Evolutionary conservation across 2,797 vertebrate species (phyloP).

Genomic region (Acipenser transmontanus): DNA sequence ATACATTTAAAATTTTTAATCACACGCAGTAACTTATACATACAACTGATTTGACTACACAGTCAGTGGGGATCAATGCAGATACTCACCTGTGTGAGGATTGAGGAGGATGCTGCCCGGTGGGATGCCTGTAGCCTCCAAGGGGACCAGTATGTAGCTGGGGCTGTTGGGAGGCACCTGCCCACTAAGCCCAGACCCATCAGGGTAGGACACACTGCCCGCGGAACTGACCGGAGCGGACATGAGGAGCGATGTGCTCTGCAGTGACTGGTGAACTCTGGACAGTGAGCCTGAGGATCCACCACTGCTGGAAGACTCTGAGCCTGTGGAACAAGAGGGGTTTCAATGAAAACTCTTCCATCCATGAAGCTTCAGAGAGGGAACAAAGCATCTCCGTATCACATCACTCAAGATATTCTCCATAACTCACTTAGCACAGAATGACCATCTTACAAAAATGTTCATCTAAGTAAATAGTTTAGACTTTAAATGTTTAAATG

Average conservation of each 20-base stretch:
- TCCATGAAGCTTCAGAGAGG: too few relatives aligned
- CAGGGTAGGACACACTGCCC: constrained; percentile 55
- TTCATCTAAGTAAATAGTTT: too few relatives aligned
- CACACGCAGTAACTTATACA: too few relatives aligned
- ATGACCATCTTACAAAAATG: too few relatives aligned
- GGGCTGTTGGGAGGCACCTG: constrained; percentile 63
- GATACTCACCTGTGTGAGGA: constrained; percentile 78
- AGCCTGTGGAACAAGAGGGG: constrained; percentile 43
- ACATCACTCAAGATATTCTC: too few relatives aligned
- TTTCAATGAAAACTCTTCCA: not conserved
- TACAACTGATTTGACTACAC: too few relatives aligned
- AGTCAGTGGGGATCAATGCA: too few relatives aligned
- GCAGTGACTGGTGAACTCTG: constrained; percentile 69
- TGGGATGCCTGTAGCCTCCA: constrained; percentile 82
- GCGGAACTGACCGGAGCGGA: constrained; percentile 43
- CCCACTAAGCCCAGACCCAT: constrained; percentile 48
- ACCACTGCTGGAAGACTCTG: constrained; percentile 71
- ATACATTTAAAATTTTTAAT: too few relatives aligned
- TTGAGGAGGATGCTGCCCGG: constrained; percentile 91
- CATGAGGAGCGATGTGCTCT: constrained; percentile 54
- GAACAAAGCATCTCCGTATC: too few relatives aligned
- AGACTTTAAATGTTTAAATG: too few relatives aligned
- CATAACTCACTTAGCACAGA: too few relatives aligned
- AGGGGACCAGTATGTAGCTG: constrained; percentile 73
- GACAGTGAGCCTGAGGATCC: constrained; percentile 68